A percentile compares a stretch with the other conserved stretches of the same genome.
phyloP scores from a whole-genome alignment of 2,888 invertebrate species.

The Polydrusus tereticollis region DNA sequence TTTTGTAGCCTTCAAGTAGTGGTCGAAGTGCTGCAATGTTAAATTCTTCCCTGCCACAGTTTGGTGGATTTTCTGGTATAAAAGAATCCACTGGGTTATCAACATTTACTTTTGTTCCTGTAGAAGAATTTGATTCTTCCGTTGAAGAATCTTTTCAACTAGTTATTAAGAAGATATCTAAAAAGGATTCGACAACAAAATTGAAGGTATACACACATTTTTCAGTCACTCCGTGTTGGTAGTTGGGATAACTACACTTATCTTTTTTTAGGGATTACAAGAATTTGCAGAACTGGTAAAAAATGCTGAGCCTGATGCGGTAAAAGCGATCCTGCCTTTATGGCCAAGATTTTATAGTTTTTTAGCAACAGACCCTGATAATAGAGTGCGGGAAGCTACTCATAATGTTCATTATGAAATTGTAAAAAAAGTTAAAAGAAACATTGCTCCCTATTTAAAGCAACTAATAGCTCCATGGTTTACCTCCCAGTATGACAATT shows the following conservation, averaged over 20 bases:
- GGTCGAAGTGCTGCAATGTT: conserved; percentile 89
- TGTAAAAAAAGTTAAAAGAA: conserved; percentile 78
- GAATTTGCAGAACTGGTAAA: conserved; percentile 82
- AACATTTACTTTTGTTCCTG: conserved; percentile 65
- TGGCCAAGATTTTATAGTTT: conserved; percentile 88
- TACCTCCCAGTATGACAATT: conserved; percentile 86
- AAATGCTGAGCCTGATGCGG: conserved; percentile 74
- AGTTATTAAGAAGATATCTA: conserved; percentile 87
- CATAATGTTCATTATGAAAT: conserved; percentile 81
- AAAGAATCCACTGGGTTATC: conserved; percentile 28
- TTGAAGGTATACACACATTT: conserved; percentile 88
- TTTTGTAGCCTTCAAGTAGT: conserved; percentile 88
- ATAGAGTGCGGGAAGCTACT: conserved; percentile 85
- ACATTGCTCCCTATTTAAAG: conserved; percentile 84
- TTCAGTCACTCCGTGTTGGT: no score
- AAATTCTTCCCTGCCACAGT: conserved; percentile 68
- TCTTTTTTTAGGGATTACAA: conserved; percentile 77
- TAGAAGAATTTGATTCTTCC: conserved; percentile 75
- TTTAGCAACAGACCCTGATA: conserved; percentile 83
- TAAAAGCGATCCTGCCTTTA: conserved; percentile 80
- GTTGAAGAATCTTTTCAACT: conserved; percentile 82
- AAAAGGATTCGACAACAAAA: conserved; percentile 92
- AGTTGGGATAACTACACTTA: no score
- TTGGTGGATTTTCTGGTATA: conserved; percentile 71
- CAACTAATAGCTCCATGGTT: conserved; percentile 88